These are phyloP conservation scores for Albula goreensis DNA, from an alignment of 2,113 vertebrate genomes.

Conservation along the genomic window DNA sequence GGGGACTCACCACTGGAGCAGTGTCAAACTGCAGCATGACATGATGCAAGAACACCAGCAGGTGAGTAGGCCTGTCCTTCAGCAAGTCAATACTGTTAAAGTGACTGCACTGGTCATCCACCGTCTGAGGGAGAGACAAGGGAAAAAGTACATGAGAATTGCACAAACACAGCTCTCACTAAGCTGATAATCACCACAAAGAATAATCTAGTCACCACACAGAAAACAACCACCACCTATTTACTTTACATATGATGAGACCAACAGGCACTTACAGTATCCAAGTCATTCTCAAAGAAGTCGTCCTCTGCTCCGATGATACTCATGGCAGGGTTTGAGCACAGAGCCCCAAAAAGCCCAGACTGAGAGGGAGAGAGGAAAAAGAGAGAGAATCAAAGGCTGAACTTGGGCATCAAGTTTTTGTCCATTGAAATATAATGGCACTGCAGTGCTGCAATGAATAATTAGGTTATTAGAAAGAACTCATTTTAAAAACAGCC, in stretches of 20 bases:
- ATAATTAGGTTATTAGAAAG: too few relatives aligned
- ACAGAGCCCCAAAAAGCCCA: conserved; percentile 55
- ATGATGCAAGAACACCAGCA: conserved; percentile 84
- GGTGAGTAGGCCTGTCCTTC: conserved; percentile 75
- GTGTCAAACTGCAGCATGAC: conserved; percentile 87
- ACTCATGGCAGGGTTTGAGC: conserved; percentile 64
- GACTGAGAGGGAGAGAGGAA: conserved; percentile 32
- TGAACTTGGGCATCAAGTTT: neutral
- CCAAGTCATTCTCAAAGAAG: conserved; percentile 86
- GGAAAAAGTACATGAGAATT: neutral
- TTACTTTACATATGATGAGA: neutral
- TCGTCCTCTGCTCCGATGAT: conserved; percentile 93
- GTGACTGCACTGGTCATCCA: conserved; percentile 69
- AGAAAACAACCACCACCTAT: neutral
- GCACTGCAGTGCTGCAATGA: too few relatives aligned
- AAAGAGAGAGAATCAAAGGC: neutral
- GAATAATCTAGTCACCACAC: neutral
- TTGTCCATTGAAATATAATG: neutral
- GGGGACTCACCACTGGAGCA: conserved; percentile 77
- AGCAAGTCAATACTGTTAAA: conserved; percentile 78
- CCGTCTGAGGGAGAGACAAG: conserved; percentile 52
- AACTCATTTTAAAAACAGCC: too few relatives aligned
- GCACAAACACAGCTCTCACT: neutral
- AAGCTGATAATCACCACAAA: too few relatives aligned
- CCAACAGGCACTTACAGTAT: conserved; percentile 68